Evolutionary conservation across 2,113 vertebrate species (phyloP), one percentile per base, ranked within the genome.

Genomic region (Rhegmatorhina hoffmannsi): DNA sequence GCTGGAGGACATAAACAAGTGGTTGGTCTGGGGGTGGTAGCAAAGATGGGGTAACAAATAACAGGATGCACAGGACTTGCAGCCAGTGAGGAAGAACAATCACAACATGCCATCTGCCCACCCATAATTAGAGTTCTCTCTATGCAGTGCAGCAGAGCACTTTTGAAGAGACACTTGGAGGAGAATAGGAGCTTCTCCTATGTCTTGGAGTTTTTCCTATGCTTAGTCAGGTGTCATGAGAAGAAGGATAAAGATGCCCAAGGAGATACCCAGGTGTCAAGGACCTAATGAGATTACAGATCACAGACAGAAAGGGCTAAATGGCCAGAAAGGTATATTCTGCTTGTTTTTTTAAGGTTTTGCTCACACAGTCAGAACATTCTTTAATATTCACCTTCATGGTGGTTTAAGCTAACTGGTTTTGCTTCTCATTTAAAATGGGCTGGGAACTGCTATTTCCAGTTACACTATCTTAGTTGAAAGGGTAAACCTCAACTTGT

Each of bases 1-100:
- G 94, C 91, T 29, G 13, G 78, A 95, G 85, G 59, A 96, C 72
- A 94, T 90, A 85, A 94, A 90, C 81, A 95, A 91, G 79, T 74
- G 69, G 84, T 47, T 93, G 86, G 43, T 87, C 75, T 90, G 87
- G 73, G 46, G 68, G 88, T 84, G 86, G 93, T 33, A 72, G 88
- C 72, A 80, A 91, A 95, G 84, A 80, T 13, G 2, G 31, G 29
- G 52, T 80, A 92, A 93, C 82, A 95, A 95, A 89, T 89, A 95
- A 95, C 62, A 92, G 79, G 72, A 94, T 70, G 64, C 83, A 81
- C 50, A 87, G 74, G 36, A 83, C 75, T 89, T 86, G 69, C 78
- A 90, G 78, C 46, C 91, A 83, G 29, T 76, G 60, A 91, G 78
- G 88, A 95, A 81, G 49, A 93, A 52, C 77, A 73, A 97, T 75